phyloP scores from a whole-genome alignment of 2,888 invertebrate genomes.

The Bruchidius siliquastri region DNA sequence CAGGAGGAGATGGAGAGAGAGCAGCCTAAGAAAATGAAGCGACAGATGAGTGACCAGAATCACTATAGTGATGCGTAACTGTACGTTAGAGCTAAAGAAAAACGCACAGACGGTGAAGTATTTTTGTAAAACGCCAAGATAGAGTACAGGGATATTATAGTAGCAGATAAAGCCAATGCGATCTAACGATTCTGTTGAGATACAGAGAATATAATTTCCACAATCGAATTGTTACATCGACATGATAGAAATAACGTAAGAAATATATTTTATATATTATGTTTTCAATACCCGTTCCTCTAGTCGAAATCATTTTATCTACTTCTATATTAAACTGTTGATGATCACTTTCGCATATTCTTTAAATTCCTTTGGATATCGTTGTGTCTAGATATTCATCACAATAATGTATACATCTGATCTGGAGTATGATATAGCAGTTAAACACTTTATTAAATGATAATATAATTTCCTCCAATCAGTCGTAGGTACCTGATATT shows the following conservation, averaged over 20 bases:
- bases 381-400: no score
- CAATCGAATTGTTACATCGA: neutral
- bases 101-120: slow-evolving; percentile 32
- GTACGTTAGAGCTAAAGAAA: slow-evolving; percentile 31
- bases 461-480: no score
- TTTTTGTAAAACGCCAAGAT: slow-evolving; percentile 24
- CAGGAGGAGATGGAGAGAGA: slow-evolving; percentile 31
- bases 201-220: no score
- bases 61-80: slow-evolving; percentile 46
- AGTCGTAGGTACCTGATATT: no score
- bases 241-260: neutral
- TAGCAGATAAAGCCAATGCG: neutral
- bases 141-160: slow-evolving; percentile 17
- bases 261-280: neutral
- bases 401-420: no score
- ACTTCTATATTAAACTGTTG: no score
- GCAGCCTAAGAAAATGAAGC: slow-evolving; percentile 38
- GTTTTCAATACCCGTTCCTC: no score
- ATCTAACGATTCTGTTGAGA: neutral
- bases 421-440: no score
- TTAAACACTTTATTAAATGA: no score
- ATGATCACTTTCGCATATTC: no score
- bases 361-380: no score
- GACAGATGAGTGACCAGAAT: slow-evolving; percentile 36
- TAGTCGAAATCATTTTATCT: no score